Evolutionary conservation across 2,113 vertebrate species (phyloP), one percentile per base, ranked within the genome.

Genomic region (Eretmochelys imbricata): DNA sequence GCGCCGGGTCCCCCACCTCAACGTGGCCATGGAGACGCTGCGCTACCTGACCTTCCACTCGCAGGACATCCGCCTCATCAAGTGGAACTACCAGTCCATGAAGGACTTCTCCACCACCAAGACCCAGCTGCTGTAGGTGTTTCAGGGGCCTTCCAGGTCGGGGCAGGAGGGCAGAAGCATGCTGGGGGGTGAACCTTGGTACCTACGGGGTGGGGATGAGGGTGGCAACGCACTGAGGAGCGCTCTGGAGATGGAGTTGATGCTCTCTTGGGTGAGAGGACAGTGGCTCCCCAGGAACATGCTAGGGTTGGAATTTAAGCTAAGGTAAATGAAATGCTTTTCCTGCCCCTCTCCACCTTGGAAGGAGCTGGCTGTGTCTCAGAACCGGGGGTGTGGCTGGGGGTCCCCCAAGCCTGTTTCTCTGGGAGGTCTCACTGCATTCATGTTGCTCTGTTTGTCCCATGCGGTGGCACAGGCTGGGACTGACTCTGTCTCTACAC

Each of bases 1-100:
- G 62, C 98, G 96, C 62, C 99, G 99, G 11, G 95, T 99, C 12
- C 99, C 99, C 6, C 99, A 99, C 95, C 98, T 99, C 96, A 99
- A 99, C 2, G 96, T 99, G 54, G 99, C 99, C 93, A 98, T 98
- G 97, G 99, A 99, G 95, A 99, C 99, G 3, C 97, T 99, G 75
- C 99, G 99, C 78, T 99, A 99, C 95, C 99, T 99, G 35, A 99
- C 98, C 11, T 99, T 99, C 94, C 99, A 98, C 93, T 98, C 99
- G 3, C 98, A 99, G 92, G 98, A 97, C 98, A 98, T 98, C 95
- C 99, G 96, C 1, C 98, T 99, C 38, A 91, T 98, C 97, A 98
- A 98, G 96, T 99, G 98, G 99, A 98, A 97, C 97, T 99, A 98
- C 96, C 98, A 98, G 90, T 98, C 98, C 19, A 91, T 98, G 65